Base-by-base conservation (phyloP, 2,797 vertebrate genomes). In the Pelochelys cantorii region DNA sequence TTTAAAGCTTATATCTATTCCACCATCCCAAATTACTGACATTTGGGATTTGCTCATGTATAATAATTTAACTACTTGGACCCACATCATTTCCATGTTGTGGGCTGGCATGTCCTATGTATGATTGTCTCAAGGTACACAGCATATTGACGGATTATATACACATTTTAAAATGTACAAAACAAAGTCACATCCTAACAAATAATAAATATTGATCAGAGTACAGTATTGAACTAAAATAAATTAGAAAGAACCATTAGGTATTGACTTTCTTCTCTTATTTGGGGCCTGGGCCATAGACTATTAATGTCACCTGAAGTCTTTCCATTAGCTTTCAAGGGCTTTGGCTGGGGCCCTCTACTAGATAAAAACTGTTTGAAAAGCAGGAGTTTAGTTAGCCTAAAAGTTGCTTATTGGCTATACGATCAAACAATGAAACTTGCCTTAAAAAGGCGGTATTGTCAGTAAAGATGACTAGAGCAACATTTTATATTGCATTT, bases 131-230 rank as follows among this genome's bases (percentile, higher is more conserved):
- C 90, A 74, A 59, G 85, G 53, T 89, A 90, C 54, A 85, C 23
- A 11, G 2, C 65, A 93, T 52, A 42, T 82, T 81, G 83, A 92
- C 37, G 20, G 13, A 84, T 92, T 95, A 96, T 97, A 94, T 97
- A 95, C 91, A 96, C 53, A 90, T 87, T 86, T 95, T 93, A 94
- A 89, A 31, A 91, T 27, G 86, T 29, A 94, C 78, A 95, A 93
- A 92, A 95, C 56, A 95, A 95, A 94, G 60, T 18, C 83, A 92
- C 80, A 90, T 88, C 20, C 87, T 94, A 94, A 37, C 88, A 91
- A 96, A 92, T 87, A 97, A 98, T 96, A 97, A 97, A 97, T 97
- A 97, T 4, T 94, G 83, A 54, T 82, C 81, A 85, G 93, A 90
- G 56, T 91, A 95, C 42, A 94, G 89, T 54, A 90, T 0, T 86